A percentile compares a stretch with the other conserved stretches of the same genome.
Evolutionary conservation across 2,797 vertebrate genomes (phyloP).

Genomic region (Sorex maritimensis): DNA sequence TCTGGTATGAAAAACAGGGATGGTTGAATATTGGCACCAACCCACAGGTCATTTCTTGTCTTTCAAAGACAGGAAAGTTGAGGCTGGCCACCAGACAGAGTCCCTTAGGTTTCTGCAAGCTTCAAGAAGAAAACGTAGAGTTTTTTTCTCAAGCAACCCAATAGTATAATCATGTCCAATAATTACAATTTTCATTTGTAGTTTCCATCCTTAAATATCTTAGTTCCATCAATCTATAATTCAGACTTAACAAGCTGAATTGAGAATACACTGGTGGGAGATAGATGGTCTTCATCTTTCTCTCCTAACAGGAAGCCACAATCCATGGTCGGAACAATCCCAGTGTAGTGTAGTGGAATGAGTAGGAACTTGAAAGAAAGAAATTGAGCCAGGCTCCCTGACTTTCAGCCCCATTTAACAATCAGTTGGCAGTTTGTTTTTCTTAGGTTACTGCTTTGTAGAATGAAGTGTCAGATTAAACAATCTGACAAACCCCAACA

Average conservation of each 20-base stretch:
- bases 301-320: neutral
- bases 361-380: neutral
- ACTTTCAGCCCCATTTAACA: neutral
- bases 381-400: too few relatives aligned
- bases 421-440: neutral
- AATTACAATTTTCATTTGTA: neutral
- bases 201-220: neutral
- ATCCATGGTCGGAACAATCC: neutral
- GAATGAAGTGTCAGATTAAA: neutral
- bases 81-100: accelerated
- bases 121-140: neutral
- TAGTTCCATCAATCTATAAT: neutral
- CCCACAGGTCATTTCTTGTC: neutral
- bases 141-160: neutral
- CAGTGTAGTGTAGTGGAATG: neutral
- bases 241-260: neutral
- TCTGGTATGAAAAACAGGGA: neutral
- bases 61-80: neutral
- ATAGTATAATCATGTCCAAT: neutral
- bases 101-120: neutral
- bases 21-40: too few relatives aligned
- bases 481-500: neutral
- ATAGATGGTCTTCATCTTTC: neutral
- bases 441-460: neutral
- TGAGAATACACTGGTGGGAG: neutral